Percentiles rank a stretch among this genome's conserved stretches.
These are phyloP conservation scores for Odiellus spinosus DNA, from an alignment of 2,888 invertebrate species.

Conservation along the genomic window DNA sequence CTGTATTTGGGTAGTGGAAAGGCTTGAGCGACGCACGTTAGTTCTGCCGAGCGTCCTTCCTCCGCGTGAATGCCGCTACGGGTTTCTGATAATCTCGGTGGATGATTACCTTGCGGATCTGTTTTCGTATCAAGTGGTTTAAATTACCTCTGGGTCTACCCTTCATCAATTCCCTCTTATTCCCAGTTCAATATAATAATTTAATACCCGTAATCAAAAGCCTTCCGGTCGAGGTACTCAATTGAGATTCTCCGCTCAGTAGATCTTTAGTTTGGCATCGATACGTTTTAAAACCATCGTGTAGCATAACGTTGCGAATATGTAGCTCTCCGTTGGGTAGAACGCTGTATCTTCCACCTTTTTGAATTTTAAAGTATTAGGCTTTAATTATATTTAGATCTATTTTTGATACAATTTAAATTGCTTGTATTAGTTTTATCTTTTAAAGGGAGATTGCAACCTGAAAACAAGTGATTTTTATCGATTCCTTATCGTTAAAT, in stretches of 20 bases:
- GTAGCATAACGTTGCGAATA: conserved; percentile 58
- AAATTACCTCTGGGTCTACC: neutral
- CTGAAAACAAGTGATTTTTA: too few relatives aligned
- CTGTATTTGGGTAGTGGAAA: conserved; percentile 53
- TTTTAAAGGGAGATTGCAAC: too few relatives aligned
- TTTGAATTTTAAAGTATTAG: too few relatives aligned
- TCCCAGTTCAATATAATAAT: neutral
- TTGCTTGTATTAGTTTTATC: too few relatives aligned
- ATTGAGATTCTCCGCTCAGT: conserved; percentile 52
- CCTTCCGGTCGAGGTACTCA: conserved; percentile 49
- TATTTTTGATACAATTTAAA: too few relatives aligned
- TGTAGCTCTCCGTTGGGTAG: conserved; percentile 67
- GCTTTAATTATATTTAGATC: too few relatives aligned
- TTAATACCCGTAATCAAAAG: neutral
- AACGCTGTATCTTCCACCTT: conserved; percentile 33
- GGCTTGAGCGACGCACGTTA: conserved; percentile 56
- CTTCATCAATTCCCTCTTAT: neutral
- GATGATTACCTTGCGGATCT: conserved; percentile 18
- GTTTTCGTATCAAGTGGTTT: neutral
- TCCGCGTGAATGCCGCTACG: conserved; percentile 13
- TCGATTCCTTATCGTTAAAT: too few relatives aligned
- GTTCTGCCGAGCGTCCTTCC: conserved; percentile 20
- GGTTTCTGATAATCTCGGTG: conserved; percentile 17
- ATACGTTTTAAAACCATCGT: conserved; percentile 62
- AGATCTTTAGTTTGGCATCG: conserved; percentile 68